Conservation (phyloP, 2,888 invertebrate genomes). For the Eupithecia pulchellata region DNA sequence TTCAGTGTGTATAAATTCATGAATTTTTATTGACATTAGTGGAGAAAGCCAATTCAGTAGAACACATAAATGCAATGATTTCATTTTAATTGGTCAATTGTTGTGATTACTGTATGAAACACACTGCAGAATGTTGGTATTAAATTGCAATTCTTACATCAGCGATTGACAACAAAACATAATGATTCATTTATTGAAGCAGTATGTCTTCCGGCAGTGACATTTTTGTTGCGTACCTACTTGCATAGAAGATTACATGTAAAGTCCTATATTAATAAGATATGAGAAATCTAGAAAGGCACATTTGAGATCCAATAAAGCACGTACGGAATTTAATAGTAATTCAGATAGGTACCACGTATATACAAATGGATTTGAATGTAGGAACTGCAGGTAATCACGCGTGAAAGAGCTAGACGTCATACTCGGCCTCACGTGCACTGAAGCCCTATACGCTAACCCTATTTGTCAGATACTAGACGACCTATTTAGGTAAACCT, state of each 20-base stretch:
- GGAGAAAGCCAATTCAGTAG: slow-evolving; percentile 63
- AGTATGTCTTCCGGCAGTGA: neutral
- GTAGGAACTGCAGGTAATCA: slow-evolving; percentile 50
- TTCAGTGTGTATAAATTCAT: slow-evolving; percentile 47
- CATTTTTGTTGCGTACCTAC: neutral
- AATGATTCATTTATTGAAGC: slow-evolving; percentile 4
- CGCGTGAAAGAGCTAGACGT: slow-evolving; percentile 60
- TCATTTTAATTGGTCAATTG: slow-evolving; percentile 63
- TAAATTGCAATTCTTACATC: slow-evolving; percentile 39
- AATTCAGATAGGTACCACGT: slow-evolving; percentile 5
- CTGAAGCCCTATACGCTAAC: slow-evolving; percentile 76
- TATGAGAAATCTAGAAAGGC: slow-evolving; percentile 2
- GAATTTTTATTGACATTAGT: slow-evolving; percentile 51
- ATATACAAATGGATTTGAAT: slow-evolving; percentile 43
- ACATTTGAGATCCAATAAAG: slow-evolving; percentile 4
- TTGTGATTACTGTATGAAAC: slow-evolving; percentile 46
- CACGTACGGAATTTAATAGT: slow-evolving; percentile 9
- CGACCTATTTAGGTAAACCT: slow-evolving; percentile 60
- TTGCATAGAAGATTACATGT: neutral
- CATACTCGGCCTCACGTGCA: slow-evolving; percentile 61
- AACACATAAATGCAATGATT: slow-evolving; percentile 55
- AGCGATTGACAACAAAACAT: slow-evolving; percentile 38
- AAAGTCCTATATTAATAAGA: neutral
- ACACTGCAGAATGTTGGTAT: slow-evolving; percentile 33
- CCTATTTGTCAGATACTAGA: slow-evolving; percentile 70